Evolutionary conservation across 2,113 vertebrate species (phyloP).

Genomic region (Aphelocoma coerulescens): DNA sequence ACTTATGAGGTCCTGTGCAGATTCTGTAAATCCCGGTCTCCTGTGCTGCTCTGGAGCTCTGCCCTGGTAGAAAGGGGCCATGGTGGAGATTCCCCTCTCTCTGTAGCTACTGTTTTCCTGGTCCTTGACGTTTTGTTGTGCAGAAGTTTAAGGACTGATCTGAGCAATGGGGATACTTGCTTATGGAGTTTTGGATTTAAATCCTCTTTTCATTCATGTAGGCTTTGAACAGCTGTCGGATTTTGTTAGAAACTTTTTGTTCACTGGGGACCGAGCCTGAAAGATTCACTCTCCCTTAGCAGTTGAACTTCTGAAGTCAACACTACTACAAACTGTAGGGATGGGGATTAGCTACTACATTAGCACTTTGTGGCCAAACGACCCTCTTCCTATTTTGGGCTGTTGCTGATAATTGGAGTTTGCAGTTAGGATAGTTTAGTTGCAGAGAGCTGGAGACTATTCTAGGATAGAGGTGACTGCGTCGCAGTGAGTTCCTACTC

Average conservation of each 20-base stretch:
- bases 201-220: neutral
- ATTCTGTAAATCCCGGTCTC: neutral
- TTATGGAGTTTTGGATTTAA: neutral
- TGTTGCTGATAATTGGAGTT: neutral
- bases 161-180: neutral
- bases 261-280: neutral
- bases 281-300: neutral
- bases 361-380: neutral
- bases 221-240: neutral
- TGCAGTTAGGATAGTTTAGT: neutral
- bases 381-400: neutral
- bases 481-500: neutral
- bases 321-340: neutral
- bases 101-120: accelerated
- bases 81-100: neutral
- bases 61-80: neutral
- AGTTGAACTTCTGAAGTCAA: neutral
- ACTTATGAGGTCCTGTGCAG: neutral
- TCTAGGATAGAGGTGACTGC: neutral
- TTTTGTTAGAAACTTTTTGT: neutral
- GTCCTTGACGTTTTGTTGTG: neutral
- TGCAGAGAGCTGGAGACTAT: neutral
- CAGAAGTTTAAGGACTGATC: neutral
- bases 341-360: neutral
- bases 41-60: neutral